Evolutionary conservation across 37 sponge, comb jelly and placozoan genomes (phyloP), one percentile per base, ranked within the genome.

Genomic region (Cliona cf. orientalis): DNA sequence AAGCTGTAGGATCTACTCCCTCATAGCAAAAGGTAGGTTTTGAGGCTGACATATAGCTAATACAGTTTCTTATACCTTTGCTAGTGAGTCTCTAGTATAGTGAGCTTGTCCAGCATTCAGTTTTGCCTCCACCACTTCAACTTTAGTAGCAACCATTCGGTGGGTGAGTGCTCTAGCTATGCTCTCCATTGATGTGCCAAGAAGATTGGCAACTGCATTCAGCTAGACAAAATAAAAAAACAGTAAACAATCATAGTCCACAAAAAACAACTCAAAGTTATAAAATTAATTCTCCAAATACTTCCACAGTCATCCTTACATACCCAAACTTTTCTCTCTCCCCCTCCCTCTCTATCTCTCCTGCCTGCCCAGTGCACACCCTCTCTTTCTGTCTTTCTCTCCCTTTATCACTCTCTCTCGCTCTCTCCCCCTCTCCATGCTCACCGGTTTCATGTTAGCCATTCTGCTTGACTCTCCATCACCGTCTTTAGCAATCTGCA

Each of bases 81-180:
- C 87, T 7, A 91, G 42, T 11, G 92, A 88, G 76, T 91, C 92
- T n/a, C 91, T 46, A 33, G 81, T 73, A 61, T 79, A 90, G 42
- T 34, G 33, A 28, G 83, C 82, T 45, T 62, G 26, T 0, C 71
- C 63, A 17, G 56, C 45, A n/a, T 75, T 85, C 34, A 41, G 81
- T 11, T 53, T 58, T 17, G 76, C 62, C 42, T 41, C 43, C 21
- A 86, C 39, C 67, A 77, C 72, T n/a, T 91, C 91, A 35, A 58
- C 72, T 32, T 74, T 65, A 19, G 87, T 58, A 22, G 87, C 69
- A 5, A 91, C 56, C 42, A 66, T 43, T 39, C 87, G 40, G 42
- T 44, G 33, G 0, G 91, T 86, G 32, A 90, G 71, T 28, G 71
- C 91, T 26, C 55, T 60, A 2, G 62, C 81, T 22, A 91, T 35